Base-by-base conservation (phyloP, 35 echinoderm and acorn worm genomes). In the Patiria miniata region DNA sequence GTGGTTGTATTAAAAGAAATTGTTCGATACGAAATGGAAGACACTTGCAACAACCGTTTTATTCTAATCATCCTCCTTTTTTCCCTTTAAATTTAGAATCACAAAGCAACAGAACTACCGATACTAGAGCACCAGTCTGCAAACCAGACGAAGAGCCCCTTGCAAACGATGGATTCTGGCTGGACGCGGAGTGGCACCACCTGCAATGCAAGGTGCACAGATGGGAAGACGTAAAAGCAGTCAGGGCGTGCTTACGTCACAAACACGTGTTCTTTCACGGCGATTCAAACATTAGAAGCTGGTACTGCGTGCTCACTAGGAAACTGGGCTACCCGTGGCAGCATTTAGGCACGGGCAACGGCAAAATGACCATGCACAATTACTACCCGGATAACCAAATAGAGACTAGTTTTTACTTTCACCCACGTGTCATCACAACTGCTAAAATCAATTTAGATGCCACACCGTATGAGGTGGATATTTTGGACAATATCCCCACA, bases 391-490 rank as follows among this genome's bases (percentile, higher is more conserved):
- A 80, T 14, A 22, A 38, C 21, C 36, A 54, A 40, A 6, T 88
- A 16, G 83, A 78, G n/a, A 23, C 83, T 4, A 90, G 58, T 23
- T 90, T 90, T 37, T 40, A 77, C 37, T 90, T 90, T 78, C 88
- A 90, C 39, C 79, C 88, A 2, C 52, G 47, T 23, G 42, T 77
- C 15, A 34, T 90, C 23, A 82, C 80, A 30, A 83, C 22, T 36
- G 39, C 32, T 29, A 32, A 52, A 12, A 28, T 84, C 36, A 32
- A 83, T 39, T 15, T 90, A 14, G 51, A 77, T 0, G 17, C 14
- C 16, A 40, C 51, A 1, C 68, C 37, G 28, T 90, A 83, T 36
- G 88, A 90, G n/a, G 81, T 78, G 1, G 88, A 90, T 29, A 36
- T 90, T 28, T 78, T 90, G 52, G 88, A 90, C 23, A n/a, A 50